phyloP scores from a whole-genome alignment of 2,113 vertebrate genomes.

The Strix uralensis region DNA sequence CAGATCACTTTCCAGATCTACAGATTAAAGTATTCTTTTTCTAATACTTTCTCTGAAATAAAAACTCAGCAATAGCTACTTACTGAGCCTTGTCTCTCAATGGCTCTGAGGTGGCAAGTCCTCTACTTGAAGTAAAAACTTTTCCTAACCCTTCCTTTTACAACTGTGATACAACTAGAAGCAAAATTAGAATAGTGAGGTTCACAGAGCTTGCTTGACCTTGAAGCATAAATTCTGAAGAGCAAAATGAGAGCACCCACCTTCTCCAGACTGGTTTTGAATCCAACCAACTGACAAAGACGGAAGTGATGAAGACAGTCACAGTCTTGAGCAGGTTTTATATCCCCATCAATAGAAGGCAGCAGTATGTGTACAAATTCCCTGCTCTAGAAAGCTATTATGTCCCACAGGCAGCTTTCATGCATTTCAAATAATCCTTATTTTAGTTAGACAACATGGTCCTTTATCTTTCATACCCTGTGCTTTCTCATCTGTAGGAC shows the following conservation, averaged over 20 bases:
- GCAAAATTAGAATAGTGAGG: background rate
- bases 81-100: background rate
- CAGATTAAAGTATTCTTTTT: slow-evolving; percentile 12
- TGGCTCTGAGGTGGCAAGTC: background rate
- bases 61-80: background rate
- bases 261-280: background rate
- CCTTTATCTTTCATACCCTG: background rate
- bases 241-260: background rate
- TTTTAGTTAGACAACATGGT: background rate
- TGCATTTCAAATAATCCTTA: background rate
- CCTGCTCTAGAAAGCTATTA: background rate
- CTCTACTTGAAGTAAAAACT: background rate
- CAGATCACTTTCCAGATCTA: background rate
- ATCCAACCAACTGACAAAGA: background rate
- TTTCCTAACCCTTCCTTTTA: background rate
- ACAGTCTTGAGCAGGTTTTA: background rate
- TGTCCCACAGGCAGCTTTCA: background rate
- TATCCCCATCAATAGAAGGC: background rate
- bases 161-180: background rate
- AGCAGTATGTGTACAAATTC: background rate
- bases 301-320: background rate
- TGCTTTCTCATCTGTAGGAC: background rate
- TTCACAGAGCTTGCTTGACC: background rate
- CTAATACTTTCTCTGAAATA: background rate
- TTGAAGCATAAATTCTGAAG: background rate